Base-by-base conservation (phyloP, 2,888 invertebrate species). In the Eugnorisma glareosa region DNA sequence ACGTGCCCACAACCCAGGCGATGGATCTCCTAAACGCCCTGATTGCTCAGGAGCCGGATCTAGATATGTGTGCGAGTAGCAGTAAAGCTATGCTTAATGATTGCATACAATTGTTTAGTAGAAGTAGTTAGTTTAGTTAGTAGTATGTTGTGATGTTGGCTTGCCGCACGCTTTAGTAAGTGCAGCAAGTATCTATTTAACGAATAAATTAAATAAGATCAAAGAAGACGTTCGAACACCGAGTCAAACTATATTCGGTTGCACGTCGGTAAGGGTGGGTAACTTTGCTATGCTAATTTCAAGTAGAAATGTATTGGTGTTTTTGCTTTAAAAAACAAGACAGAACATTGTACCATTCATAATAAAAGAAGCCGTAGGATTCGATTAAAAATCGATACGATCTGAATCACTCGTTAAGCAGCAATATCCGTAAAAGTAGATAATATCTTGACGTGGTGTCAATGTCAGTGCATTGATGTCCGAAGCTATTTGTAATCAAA, bases 401-500 rank as follows among this genome's bases (percentile, higher is more conserved):
- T 54, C 54, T 13, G 54, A 54, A n/a, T 40, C 8, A 67, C 2
- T 57, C 21, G 21, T 40, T 68, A 40, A 48, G 51, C 31, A 15
- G 13, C n/a, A 13, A 35, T 40, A 35, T 77, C 24, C 35, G 28
- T 61, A 61, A 35, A 67, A 67, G 4, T 43, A 8, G 31, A 48
- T 67, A 31, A 57, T 67, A 40, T 82, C 13, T 67, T 61, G 21
- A 28, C 31, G 24, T 11, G 21, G 54, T 67, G 59, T 74, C 77
- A 74, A 57, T 73, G 43, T 61, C 40, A 67, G 13, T 63, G 48
- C 40, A 73, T 43, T 71, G 37, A 76, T 63, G 43, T 82, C 77
- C 51, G 18, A 54, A 64, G n/a, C 71, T 67, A 84, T 88, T 86
- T 84, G 89, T 84, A 91, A 91, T 84, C 75, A 85, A 89, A 86